Evolutionary conservation across 2,797 vertebrate genomes (phyloP).

Genomic region (Taeniopygia guttata): DNA sequence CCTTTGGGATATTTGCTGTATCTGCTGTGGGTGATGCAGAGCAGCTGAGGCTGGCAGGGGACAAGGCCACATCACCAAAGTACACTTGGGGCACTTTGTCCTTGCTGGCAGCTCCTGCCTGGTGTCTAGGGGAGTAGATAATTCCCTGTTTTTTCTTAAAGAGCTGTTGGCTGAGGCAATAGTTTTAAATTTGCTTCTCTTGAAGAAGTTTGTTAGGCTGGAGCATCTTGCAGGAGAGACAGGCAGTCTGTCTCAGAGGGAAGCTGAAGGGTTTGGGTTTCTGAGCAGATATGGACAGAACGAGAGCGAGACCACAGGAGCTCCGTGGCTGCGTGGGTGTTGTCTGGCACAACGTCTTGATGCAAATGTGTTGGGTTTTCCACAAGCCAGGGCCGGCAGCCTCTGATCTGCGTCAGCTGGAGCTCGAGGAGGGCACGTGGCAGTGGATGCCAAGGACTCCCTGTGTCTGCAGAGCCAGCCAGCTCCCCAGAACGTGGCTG

Average conservation of each 20-base stretch:
- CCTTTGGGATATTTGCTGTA: not conserved
- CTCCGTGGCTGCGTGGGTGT: not conserved
- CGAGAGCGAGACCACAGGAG: not conserved
- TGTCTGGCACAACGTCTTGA: not conserved
- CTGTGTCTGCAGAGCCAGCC: not conserved
- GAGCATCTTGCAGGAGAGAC: not conserved
- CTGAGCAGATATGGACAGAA: not conserved
- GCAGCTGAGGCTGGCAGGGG: not conserved
- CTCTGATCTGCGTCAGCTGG: not conserved
- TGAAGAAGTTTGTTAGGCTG: not conserved
- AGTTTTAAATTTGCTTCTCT: not conserved
- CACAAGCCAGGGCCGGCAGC: not conserved
- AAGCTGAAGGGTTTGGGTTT: not conserved
- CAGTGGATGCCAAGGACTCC: not conserved
- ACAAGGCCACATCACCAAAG: accelerated
- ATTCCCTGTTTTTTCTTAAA: accelerated
- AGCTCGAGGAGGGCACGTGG: not conserved
- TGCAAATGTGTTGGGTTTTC: not conserved
- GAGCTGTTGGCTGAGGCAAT: not conserved
- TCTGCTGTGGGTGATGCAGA: accelerated
- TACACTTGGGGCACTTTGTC: not conserved
- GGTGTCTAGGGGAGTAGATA: not conserved
- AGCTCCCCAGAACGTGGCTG: not conserved
- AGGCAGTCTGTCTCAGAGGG: not conserved
- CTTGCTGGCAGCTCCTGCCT: accelerated